A percentile compares a stretch with the other conserved stretches of the same genome.
These are phyloP conservation scores for Dryococelus australis DNA, from an alignment of 2,888 invertebrate genomes.

Conservation along the genomic window DNA sequence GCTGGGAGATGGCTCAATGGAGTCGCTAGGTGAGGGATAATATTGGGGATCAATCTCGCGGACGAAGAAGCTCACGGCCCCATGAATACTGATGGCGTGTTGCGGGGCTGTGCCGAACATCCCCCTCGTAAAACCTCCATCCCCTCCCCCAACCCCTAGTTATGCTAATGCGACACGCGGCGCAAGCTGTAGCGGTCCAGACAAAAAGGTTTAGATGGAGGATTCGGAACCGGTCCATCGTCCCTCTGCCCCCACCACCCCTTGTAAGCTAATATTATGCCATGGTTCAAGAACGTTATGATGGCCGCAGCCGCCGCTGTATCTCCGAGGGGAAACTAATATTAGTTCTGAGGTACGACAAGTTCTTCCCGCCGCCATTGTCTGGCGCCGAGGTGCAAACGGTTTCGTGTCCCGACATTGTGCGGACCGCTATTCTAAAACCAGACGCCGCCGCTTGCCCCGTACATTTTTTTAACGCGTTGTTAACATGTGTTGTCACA, in stretches of 20 bases:
- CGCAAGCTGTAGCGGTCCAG: background rate
- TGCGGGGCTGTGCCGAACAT: background rate
- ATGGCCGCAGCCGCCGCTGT: background rate
- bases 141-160: background rate
- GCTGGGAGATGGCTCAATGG: background rate
- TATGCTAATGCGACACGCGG: conserved; percentile 3
- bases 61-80: background rate
- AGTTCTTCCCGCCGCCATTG: background rate
- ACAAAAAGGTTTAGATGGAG: background rate
- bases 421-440: no score
- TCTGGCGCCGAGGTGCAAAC: background rate
- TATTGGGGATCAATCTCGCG: background rate
- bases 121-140: no score
- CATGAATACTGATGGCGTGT: conserved; percentile 3
- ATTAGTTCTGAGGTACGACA: background rate
- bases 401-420: no score
- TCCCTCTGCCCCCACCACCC: background rate
- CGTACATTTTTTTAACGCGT: no score
- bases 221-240: background rate
- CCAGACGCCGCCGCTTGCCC: no score
- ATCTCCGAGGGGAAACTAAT: background rate
- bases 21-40: conserved; percentile 16
- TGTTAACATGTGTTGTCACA: no score
- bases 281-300: background rate
- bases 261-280: conserved; percentile 1